A percentile compares a stretch with the other conserved stretches of the same genome.
Conservation (phyloP, 2,113 vertebrate species). For the Solea senegalensis region DNA sequence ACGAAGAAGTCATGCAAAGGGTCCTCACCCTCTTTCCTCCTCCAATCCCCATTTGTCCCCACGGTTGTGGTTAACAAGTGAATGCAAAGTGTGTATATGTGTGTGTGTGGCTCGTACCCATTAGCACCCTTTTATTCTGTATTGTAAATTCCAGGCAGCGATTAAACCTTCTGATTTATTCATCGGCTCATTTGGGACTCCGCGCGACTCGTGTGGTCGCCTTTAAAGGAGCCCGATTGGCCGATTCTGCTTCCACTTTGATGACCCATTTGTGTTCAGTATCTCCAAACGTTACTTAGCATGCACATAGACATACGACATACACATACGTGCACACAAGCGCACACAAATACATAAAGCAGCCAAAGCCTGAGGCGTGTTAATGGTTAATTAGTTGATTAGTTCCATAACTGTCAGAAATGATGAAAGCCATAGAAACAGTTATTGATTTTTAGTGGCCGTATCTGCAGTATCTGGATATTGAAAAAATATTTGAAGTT, state of each 20-base stretch:
- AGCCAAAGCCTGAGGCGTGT: conserved; percentile 44
- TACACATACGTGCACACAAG: background rate
- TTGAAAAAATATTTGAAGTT: too few relatives aligned
- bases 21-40: conserved; percentile 52
- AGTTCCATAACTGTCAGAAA: conserved; percentile 41
- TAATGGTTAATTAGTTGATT: conserved; percentile 60
- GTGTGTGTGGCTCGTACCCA: conserved; percentile 48
- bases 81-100: conserved; percentile 58
- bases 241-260: conserved; percentile 42
- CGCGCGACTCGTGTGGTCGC: conserved; percentile 42
- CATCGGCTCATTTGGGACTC: conserved; percentile 72
- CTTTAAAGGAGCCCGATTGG: conserved; percentile 34
- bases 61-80: conserved; percentile 71
- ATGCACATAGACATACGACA: conserved; percentile 32
- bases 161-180: conserved; percentile 77
- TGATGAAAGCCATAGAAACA: conserved; percentile 31
- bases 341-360: conserved; percentile 9
- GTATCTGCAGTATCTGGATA: background rate
- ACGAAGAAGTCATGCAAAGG: conserved; percentile 71
- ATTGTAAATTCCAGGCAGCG: conserved; percentile 56
- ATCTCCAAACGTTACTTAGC: conserved; percentile 52
- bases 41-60: conserved; percentile 65
- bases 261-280: conserved; percentile 42
- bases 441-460: conserved; percentile 70
- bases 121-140: conserved; percentile 58